Conservation (phyloP, 2,888 invertebrate genomes). For the Lampropteryx suffumata region DNA sequence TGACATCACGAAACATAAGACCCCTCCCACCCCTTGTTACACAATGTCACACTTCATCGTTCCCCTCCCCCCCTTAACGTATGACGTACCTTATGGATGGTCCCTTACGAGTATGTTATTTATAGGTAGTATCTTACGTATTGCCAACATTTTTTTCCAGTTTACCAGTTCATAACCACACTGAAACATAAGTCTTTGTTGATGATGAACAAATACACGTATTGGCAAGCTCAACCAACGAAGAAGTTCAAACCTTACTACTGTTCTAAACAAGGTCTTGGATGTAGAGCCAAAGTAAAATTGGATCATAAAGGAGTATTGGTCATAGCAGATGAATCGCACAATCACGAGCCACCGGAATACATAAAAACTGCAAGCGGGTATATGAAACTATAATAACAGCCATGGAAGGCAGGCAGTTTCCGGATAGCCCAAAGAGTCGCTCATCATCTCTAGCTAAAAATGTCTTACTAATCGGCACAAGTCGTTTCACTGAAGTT, state of each 20-base stretch:
- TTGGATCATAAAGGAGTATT: conserved; percentile 18
- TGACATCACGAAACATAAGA: too few species aligned
- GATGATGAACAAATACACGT: conserved; percentile 44
- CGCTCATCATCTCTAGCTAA: too few species aligned
- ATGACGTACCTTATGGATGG: too few species aligned
- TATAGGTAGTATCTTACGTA: too few species aligned
- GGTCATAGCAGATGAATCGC: conserved; percentile 13
- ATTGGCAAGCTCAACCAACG: conserved; percentile 27
- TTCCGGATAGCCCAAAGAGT: too few species aligned
- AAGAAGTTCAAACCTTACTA: conserved; percentile 28
- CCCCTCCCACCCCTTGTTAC: too few species aligned
- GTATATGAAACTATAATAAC: conserved; percentile 19
- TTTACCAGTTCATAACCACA: conserved; percentile 21
- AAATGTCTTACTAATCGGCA: too few species aligned
- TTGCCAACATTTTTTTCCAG: conserved; percentile 19
- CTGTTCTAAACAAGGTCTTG: conserved; percentile 34
- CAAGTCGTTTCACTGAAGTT: too few species aligned
- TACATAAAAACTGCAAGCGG: conserved; percentile 39
- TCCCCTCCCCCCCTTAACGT: too few species aligned
- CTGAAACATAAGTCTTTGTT: conserved; percentile 17
- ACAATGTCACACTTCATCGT: too few species aligned
- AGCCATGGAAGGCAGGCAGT: too few species aligned
- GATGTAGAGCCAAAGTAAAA: conserved; percentile 32
- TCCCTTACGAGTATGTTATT: too few species aligned
- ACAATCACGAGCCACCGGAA: conserved; percentile 44